Conservation (phyloP, 2,888 invertebrate genomes). For the Limnephilus rhombicus region DNA sequence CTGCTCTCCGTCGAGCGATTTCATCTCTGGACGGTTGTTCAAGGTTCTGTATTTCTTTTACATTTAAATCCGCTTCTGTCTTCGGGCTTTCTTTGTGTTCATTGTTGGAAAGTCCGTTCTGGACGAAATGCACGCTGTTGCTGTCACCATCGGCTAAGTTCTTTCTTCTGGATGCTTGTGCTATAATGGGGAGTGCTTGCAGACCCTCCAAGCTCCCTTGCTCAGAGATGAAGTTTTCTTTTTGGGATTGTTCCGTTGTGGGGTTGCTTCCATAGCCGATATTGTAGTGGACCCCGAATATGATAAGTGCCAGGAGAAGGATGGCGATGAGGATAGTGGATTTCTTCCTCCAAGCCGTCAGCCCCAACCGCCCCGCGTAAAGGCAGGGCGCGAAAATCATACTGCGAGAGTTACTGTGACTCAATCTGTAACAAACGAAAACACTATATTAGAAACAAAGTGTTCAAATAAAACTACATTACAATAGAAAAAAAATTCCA, state of each 20-base stretch:
- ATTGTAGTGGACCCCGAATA: conserved; percentile 74
- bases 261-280: conserved; percentile 56
- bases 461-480: neutral
- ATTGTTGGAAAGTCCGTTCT: conserved; percentile 48
- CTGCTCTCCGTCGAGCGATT: conserved; percentile 70
- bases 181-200: conserved; percentile 42
- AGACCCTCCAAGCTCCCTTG: conserved; percentile 29
- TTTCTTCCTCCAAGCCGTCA: conserved; percentile 76
- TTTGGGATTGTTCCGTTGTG: conserved; percentile 51
- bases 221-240: conserved; percentile 57
- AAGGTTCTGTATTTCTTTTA: conserved; percentile 69
- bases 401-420: conserved; percentile 54
- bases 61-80: conserved; percentile 53
- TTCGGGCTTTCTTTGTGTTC: conserved; percentile 49
- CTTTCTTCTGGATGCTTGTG: conserved; percentile 53
- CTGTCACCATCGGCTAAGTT: conserved; percentile 57
- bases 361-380: conserved; percentile 72
- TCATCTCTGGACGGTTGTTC: conserved; percentile 71
- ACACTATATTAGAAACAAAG: neutral
- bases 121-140: conserved; percentile 63
- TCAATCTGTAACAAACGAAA: conserved; percentile 54
- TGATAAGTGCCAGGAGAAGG: conserved; percentile 71
- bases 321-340: conserved; percentile 72
- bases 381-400: conserved; percentile 66
- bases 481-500: neutral